These are phyloP conservation scores for Caerostris darwini DNA, from an alignment of 1,140 invertebrate species.

Conservation along the genomic window DNA sequence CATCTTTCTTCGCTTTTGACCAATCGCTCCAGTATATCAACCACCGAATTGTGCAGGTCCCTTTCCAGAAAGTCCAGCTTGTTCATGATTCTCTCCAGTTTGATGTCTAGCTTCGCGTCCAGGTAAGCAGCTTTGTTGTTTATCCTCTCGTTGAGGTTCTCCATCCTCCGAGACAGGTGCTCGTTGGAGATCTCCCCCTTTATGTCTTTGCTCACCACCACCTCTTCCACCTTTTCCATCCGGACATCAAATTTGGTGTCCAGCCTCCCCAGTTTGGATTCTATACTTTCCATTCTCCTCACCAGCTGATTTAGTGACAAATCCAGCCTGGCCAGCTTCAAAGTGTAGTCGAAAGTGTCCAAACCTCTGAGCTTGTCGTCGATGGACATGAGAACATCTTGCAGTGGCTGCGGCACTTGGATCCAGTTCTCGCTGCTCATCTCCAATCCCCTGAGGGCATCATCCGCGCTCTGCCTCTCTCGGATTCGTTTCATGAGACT, in stretches of 20 bases:
- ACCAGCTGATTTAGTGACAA: conserved; percentile 82
- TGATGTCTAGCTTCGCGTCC: conserved; percentile 81
- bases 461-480: conserved; percentile 54
- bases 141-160: conserved; percentile 81
- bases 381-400: conserved; percentile 79
- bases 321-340: conserved; percentile 82
- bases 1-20: conserved; percentile 76
- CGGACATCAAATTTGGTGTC: conserved; percentile 81
- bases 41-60: conserved; percentile 69
- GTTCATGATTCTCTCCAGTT: conserved; percentile 80
- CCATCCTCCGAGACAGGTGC: conserved; percentile 81
- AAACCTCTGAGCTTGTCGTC: conserved; percentile 84
- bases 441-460: conserved; percentile 31
- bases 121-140: conserved; percentile 81
- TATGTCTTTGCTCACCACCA: conserved; percentile 80
- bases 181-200: conserved; percentile 82
- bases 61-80: conserved; percentile 77
- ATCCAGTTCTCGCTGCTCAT: conserved; percentile 51
- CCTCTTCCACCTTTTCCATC: conserved; percentile 82
- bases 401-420: conserved; percentile 45
- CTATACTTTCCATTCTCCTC: conserved; percentile 84
- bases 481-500: conserved; percentile 62
- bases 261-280: conserved; percentile 83
- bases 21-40: conserved; percentile 77
- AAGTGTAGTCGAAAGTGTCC: conserved; percentile 81